Conservation (phyloP, 2,888 invertebrate species). For the Catocala fraxini region DNA sequence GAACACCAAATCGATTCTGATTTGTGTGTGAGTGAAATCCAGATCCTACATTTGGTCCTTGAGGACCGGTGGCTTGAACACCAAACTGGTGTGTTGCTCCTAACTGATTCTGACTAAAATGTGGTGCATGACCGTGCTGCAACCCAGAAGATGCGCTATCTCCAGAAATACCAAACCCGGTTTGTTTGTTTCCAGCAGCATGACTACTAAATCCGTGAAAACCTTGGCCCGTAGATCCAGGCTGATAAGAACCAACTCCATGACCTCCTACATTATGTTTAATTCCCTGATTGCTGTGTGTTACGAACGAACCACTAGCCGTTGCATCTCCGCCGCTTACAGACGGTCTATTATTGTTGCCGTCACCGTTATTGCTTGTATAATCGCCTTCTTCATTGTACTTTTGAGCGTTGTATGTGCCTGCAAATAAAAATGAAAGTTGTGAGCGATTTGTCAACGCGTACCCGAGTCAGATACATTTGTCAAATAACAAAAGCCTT, state of each 20-base stretch:
- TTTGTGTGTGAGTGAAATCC: slow-evolving; percentile 21
- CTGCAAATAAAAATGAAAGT: slow-evolving; percentile 86
- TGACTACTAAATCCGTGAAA: slow-evolving; percentile 16
- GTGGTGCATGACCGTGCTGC: neutral
- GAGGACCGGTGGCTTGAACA: slow-evolving; percentile 8
- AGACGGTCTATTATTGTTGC: slow-evolving; percentile 66
- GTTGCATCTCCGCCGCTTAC: slow-evolving; percentile 62
- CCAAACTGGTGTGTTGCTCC: slow-evolving; percentile 20
- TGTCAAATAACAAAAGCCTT: slow-evolving; percentile 70
- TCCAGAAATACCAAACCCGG: slow-evolving; percentile 10
- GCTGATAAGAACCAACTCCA: slow-evolving; percentile 2
- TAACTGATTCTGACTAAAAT: slow-evolving; percentile 17
- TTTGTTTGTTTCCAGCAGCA: neutral
- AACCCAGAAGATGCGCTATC: slow-evolving; percentile 5
- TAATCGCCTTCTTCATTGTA: slow-evolving; percentile 78
- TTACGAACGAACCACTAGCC: slow-evolving; percentile 63
- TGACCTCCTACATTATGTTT: slow-evolving; percentile 29
- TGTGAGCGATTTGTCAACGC: slow-evolving; percentile 76
- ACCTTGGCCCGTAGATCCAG: slow-evolving; percentile 9
- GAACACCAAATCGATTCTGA: slow-evolving; percentile 33
- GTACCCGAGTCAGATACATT: slow-evolving; percentile 68
- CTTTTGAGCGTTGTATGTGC: slow-evolving; percentile 80
- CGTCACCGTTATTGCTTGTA: slow-evolving; percentile 59
- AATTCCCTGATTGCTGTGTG: slow-evolving; percentile 63
- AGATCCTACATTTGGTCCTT: neutral